phyloP scores from a whole-genome alignment of 2,888 invertebrate genomes.

The Gastrophysa polygoni region DNA sequence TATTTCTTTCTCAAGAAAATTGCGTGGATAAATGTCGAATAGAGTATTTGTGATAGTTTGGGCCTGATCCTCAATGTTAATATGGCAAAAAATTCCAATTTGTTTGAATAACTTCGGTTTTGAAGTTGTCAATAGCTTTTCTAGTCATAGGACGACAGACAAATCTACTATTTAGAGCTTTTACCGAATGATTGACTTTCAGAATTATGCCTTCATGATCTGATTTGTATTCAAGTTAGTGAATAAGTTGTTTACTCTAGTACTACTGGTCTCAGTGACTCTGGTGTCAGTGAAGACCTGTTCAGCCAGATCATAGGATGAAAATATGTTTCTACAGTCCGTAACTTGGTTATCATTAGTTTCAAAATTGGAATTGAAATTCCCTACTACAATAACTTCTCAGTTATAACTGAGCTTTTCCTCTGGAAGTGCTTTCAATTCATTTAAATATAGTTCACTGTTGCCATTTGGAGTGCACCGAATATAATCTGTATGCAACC shows the following conservation, averaged over 20 bases:
- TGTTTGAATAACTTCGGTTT: not conserved
- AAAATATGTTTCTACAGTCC: slow-evolving; percentile 3
- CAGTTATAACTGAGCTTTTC: not conserved
- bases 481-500: too few species aligned
- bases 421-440: slow-evolving; percentile 4
- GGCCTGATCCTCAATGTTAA: too few species aligned
- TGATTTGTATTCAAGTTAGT: not conserved
- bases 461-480: not conserved
- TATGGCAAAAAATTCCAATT: not conserved
- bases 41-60: too few species aligned
- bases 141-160: not conserved
- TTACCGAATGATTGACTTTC: not conserved
- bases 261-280: not conserved
- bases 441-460: slow-evolving; percentile 4
- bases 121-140: not conserved
- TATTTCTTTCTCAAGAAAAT: too few species aligned
- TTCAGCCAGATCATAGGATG: not conserved
- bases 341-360: not conserved
- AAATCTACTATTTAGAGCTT: not conserved
- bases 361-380: not conserved
- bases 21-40: too few species aligned
- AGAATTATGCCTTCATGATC: not conserved
- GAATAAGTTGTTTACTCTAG: not conserved
- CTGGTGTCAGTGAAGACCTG: not conserved
- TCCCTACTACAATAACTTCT: not conserved